phyloP scores from a whole-genome alignment of 2,888 invertebrate species.

The Oegoconia quadripuncta region DNA sequence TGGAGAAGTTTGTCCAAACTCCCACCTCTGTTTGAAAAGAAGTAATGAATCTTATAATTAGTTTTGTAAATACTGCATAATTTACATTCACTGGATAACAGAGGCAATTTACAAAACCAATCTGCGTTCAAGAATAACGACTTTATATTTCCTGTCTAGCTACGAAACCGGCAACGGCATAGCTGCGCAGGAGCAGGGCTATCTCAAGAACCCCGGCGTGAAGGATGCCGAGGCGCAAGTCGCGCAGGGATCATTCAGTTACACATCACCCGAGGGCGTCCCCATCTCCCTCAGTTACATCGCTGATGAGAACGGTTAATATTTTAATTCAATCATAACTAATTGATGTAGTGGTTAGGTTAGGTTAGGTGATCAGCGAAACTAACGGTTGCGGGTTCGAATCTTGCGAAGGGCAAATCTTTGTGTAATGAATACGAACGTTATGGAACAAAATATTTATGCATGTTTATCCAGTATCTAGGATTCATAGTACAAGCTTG shows the following conservation, averaged over 20 bases:
- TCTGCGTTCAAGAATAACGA: constrained; percentile 6
- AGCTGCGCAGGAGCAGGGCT: constrained; percentile 84
- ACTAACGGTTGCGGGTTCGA: too few species aligned
- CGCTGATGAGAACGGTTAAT: constrained; percentile 85
- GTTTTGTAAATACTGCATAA: constrained; percentile 17
- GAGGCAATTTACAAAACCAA: background rate
- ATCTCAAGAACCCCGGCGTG: constrained; percentile 83
- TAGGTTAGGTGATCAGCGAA: too few species aligned
- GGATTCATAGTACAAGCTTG: too few species aligned
- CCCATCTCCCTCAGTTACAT: constrained; percentile 82
- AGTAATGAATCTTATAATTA: background rate
- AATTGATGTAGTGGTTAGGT: too few species aligned
- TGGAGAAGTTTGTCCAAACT: too few species aligned
- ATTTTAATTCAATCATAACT: too few species aligned
- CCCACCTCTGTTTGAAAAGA: background rate
- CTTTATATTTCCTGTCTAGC: constrained; percentile 46
- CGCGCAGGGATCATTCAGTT: constrained; percentile 84
- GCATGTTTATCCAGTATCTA: too few species aligned
- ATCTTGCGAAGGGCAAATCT: too few species aligned
- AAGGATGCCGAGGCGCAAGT: constrained; percentile 83
- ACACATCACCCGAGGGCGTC: constrained; percentile 86
- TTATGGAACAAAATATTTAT: too few species aligned
- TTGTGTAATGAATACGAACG: too few species aligned
- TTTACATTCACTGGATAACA: background rate
- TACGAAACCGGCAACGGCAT: constrained; percentile 89